Evolutionary conservation across 2,113 vertebrate species (phyloP), one percentile per base, ranked within the genome.

Genomic region (Neomonachus schauinslandi): DNA sequence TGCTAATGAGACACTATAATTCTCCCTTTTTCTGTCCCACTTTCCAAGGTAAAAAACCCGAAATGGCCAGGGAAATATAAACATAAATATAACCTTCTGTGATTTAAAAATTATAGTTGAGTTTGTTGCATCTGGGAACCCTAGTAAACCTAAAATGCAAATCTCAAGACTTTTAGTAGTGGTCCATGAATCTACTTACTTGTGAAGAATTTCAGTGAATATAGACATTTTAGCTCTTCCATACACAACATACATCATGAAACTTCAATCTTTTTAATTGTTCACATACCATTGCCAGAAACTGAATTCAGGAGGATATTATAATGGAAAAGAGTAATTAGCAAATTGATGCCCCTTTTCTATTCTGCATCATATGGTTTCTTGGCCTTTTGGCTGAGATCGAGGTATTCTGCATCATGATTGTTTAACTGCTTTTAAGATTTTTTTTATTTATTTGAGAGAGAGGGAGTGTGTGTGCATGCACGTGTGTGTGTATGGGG

Each of bases 261-360:
- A 85, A 91, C 13, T n/a, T 90, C 24, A 55, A 49, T 61, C 49
- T 3, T 95, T 74, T 97, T 21, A 79, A 95, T 83, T 96, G 94
- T 95, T 84, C 61, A 76, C 80, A 24, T n/a, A n/a, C 24, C 39
- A 46, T 7, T 79, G 88, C 63, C 77, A 95, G 84, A 92, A 92
- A 87, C 0, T 80, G 91, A 96, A 72, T 93, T 91, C 85, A 91
- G 57, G 24, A 19, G 69, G 24, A 79, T 79, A 55, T 92, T 39
- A 83, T 22, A 92, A 42, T n/a, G 21, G n/a, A 55, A 33, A 89
- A 95, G 7, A 61, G 26, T 80, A 92, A 85, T 96, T 63, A 94
- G 65, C 33, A 91, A 93, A 85, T 13, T 49, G 71, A 95, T 95
- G 42, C 11, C 82, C 26, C 5, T 63, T 92, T 95, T 95, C 21